Percentiles rank a stretch among this genome's conserved stretches.
Evolutionary conservation across 2,888 invertebrate genomes (phyloP).

Genomic region (Eilema caniola): DNA sequence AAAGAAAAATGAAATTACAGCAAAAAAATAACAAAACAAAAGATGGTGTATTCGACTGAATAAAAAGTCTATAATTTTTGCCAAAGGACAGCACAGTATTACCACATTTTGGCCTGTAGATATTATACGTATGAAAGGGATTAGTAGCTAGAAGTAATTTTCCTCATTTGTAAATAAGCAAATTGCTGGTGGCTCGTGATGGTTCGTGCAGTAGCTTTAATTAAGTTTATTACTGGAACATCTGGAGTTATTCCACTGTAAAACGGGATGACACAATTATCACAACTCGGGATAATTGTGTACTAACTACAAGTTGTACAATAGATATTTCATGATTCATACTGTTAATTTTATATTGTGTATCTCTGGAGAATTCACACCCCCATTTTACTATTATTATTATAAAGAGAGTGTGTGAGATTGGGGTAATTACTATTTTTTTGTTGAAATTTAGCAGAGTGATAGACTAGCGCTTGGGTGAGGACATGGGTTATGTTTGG

Average conservation of each 20-base stretch:
- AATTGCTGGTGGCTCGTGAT: background rate
- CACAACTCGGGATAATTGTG: background rate
- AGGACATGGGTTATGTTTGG: too few species aligned
- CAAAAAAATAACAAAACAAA: too few species aligned
- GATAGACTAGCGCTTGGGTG: too few species aligned
- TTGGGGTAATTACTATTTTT: too few species aligned
- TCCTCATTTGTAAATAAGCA: constrained; percentile 7
- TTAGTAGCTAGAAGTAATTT: background rate
- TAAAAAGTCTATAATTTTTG: background rate
- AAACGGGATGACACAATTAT: background rate
- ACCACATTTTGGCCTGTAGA: background rate
- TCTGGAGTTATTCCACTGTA: constrained; percentile 2
- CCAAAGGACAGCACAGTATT: background rate
- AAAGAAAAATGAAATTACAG: too few species aligned
- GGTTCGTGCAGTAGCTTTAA: constrained; percentile 10
- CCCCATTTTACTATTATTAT: too few species aligned
- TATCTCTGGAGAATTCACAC: too few species aligned
- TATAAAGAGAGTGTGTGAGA: too few species aligned
- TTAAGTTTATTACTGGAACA: constrained; percentile 7
- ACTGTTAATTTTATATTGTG: too few species aligned
- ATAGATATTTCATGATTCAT: background rate
- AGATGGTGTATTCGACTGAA: background rate
- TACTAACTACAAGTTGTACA: background rate
- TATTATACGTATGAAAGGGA: background rate
- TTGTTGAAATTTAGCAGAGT: too few species aligned